A percentile compares a stretch with the other conserved stretches of the same genome.
These are phyloP conservation scores for Dendropsophus ebraccatus DNA, from an alignment of 2,113 vertebrate genomes.

Conservation along the genomic window DNA sequence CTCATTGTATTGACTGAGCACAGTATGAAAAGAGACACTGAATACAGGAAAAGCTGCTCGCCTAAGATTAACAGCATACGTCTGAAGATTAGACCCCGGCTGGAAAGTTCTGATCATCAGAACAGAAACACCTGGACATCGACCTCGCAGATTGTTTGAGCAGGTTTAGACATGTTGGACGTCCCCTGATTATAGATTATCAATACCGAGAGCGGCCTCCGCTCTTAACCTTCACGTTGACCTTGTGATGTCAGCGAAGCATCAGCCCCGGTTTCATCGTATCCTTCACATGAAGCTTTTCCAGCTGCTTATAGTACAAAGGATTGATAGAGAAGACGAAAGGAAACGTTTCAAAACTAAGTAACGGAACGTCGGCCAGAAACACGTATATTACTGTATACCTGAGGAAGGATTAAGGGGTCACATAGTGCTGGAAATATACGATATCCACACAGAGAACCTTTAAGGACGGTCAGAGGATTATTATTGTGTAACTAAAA, in stretches of 20 bases:
- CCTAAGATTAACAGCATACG: constrained; percentile 52
- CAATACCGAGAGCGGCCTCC: background rate
- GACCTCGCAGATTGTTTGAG: constrained; percentile 28
- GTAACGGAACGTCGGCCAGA: too few relatives aligned
- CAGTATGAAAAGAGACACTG: constrained; percentile 41
- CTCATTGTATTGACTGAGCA: constrained; percentile 42
- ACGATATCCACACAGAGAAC: too few relatives aligned
- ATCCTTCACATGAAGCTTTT: background rate
- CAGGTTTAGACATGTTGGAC: constrained; percentile 45
- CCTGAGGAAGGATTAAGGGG: background rate
- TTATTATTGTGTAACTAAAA: background rate
- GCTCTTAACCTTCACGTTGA: constrained; percentile 39
- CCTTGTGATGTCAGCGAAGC: constrained; percentile 36
- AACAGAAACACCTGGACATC: constrained; percentile 47
- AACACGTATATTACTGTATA: background rate
- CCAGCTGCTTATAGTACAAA: background rate
- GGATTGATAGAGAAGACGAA: background rate
- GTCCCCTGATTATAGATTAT: constrained; percentile 36
- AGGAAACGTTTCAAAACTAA: background rate
- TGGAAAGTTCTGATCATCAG: constrained; percentile 29
- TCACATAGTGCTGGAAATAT: background rate
- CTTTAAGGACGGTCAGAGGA: background rate
- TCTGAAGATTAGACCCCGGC: constrained; percentile 40
- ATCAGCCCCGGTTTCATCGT: background rate
- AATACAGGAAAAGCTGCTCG: constrained; percentile 39